A percentile compares a stretch with the other conserved stretches of the same genome.
Evolutionary conservation across 2,797 vertebrate species (phyloP).

Genomic region (Enteromius mattozi): DNA sequence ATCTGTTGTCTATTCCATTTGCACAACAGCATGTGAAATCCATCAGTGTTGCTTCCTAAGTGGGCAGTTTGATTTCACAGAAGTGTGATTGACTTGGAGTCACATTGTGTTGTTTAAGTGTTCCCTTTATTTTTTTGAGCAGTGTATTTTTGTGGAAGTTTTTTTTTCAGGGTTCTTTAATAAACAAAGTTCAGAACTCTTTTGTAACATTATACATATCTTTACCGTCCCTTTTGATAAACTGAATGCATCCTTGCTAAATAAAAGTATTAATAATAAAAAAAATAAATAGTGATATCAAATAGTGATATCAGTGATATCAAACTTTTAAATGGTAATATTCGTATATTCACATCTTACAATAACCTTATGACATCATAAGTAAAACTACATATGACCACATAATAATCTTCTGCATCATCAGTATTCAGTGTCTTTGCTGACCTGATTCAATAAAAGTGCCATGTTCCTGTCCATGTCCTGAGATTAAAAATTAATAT

Average conservation of each 20-base stretch:
- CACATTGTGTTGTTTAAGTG: too few species aligned
- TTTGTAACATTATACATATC: not conserved
- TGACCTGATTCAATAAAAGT: slow-evolving; percentile 6
- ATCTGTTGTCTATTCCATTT: too few species aligned
- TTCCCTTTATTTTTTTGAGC: too few species aligned
- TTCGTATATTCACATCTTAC: not conserved
- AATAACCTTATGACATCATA: not conserved
- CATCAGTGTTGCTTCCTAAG: too few species aligned
- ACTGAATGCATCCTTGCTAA: not conserved
- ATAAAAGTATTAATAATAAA: too few species aligned
- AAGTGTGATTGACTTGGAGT: too few species aligned
- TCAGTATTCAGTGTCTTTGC: not conserved
- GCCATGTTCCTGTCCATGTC: not conserved
- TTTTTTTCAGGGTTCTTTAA: not conserved
- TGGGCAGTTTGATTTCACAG: too few species aligned
- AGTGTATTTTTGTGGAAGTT: too few species aligned
- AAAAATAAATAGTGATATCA: too few species aligned
- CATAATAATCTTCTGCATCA: not conserved
- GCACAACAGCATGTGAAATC: too few species aligned
- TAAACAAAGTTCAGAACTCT: not conserved
- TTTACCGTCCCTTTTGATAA: not conserved
- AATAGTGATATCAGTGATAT: too few species aligned
- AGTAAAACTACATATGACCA: not conserved
- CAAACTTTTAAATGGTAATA: not conserved
- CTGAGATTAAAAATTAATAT: slow-evolving; percentile 6